Evolutionary conservation across 1,140 invertebrate species (phyloP), one percentile per base, ranked within the genome.

Genomic region (Agraylea sexmaculata): DNA sequence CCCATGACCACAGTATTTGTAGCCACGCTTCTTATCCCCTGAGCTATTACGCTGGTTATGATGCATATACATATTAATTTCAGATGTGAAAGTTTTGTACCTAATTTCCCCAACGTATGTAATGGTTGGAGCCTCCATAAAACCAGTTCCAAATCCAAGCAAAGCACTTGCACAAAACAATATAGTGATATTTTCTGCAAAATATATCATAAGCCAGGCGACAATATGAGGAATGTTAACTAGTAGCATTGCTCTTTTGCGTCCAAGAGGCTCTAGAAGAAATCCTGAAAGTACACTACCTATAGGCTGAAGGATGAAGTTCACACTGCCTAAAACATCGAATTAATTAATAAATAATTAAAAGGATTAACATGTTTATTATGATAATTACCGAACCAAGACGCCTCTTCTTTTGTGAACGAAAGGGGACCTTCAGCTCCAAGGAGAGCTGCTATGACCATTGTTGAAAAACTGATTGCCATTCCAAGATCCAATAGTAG

Each of bases 321-420:
- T 75, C 17, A 84, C 65, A 40, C 78, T 81, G 31, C 80, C 80
- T 83, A 51, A 29, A 63, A 66, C 29, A 4, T 18, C 12, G 23
- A 40, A 22, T 12, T 41, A n/a, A n/a, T n/a, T n/a, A n/a, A n/a
- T n/a, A n/a, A n/a, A n/a, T n/a, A n/a, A n/a, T n/a, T n/a, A n/a
- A n/a, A n/a, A n/a, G n/a, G n/a, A n/a, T n/a, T n/a, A n/a, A n/a
- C n/a, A n/a, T n/a, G n/a, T n/a, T n/a, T n/a, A n/a, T n/a, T n/a
- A n/a, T n/a, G n/a, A n/a, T n/a, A n/a, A n/a, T 66, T 55, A 79
- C 76, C 75, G 45, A 83, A 80, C 79, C 79, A 83, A 11, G 79
- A 81, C 1, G 80, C 67, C 50, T 78, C 69, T 13, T 71, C 70
- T 18, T 68, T 59, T 3, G 68, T 70, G 1, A 81, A 61, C 0